phyloP scores from a whole-genome alignment of 2,888 invertebrate genomes.

The Rhamnusium bicolor region DNA sequence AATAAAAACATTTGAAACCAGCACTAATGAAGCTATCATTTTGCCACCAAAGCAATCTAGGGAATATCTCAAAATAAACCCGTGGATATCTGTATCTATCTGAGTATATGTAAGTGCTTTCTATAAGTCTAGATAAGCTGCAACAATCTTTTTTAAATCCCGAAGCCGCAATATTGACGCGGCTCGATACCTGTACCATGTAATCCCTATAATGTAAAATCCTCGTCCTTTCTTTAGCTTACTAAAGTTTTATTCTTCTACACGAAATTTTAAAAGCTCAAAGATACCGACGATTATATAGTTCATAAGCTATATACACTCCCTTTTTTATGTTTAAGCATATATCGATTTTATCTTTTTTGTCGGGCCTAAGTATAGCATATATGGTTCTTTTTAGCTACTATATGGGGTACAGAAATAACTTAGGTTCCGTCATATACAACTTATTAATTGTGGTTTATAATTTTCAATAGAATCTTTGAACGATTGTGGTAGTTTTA shows the following conservation, averaged over 20 bases:
- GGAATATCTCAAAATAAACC: conserved; percentile 22
- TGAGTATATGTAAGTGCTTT: conserved; percentile 62
- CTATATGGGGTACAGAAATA: conserved; percentile 39
- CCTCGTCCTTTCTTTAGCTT: conserved; percentile 68
- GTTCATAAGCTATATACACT: conserved; percentile 62
- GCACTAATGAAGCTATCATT: too few relatives aligned
- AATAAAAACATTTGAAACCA: too few relatives aligned
- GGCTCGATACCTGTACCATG: conserved; percentile 66
- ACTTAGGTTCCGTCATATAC: conserved; percentile 35
- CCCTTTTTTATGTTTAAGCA: conserved; percentile 45
- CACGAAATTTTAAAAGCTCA: conserved; percentile 66
- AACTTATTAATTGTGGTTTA: conserved; percentile 48
- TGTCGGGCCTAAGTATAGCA: conserved; percentile 19
- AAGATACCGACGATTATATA: conserved; percentile 67
- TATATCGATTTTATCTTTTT: conserved; percentile 38
- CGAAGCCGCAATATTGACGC: conserved; percentile 66
- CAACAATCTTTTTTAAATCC: conserved; percentile 68
- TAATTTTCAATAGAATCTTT: conserved; percentile 39
- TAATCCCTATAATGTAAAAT: conserved; percentile 71
- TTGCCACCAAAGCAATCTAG: background rate
- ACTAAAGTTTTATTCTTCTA: conserved; percentile 68
- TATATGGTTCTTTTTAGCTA: conserved; percentile 31
- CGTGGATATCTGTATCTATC: conserved; percentile 59
- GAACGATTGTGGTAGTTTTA: conserved; percentile 7
- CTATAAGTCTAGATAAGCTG: conserved; percentile 69